Evolutionary conservation across 2,797 vertebrate genomes (phyloP), one percentile per base, ranked within the genome.

Genomic region (Crypturellus tataupa): DNA sequence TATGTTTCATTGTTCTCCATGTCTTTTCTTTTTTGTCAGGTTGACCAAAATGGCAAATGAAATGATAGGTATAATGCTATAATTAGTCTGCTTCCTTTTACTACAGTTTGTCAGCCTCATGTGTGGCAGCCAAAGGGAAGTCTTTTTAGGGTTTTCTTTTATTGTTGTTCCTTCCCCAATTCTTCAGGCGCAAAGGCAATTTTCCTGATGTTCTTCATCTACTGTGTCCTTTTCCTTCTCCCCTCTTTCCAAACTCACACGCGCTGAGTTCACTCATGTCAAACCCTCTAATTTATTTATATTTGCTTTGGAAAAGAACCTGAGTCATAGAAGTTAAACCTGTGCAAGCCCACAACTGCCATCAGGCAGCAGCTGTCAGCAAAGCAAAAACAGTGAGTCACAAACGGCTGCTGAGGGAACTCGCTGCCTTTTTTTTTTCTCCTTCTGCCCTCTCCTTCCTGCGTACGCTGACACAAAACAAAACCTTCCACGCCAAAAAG

Each of bases 331-430:
- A 87, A 93, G 78, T 65, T 51, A 83, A 84, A 84, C 72, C 46
- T 76, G 35, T 59, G 46, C 33, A 80, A 86, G 29, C 15, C 25
- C 21, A 75, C 1, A 18, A 47, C 79, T 69, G 62, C 47, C 72
- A 87, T 65, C 31, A 83, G 85, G 72, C 76, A 95, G 65, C 90
- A 87, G 79, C 85, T 94, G 75, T 84, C 78, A 82, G 40, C 71
- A 80, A 93, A 80, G 53, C 72, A 55, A 93, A 79, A 21, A 37
- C 12, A 64, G 10, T 58, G 51, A 94, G 23, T 63, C 59, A 75
- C 16, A 82, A 75, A 47, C 2, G 65, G 65, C 70, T 78, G 78
- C 62, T 79, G 29, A 92, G 94, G 79, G 64, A 91, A 62, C 46
- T 69, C 4, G 0, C 37, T 69, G 46, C 6, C 5, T 46, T 75